Base-by-base conservation (phyloP, 2,797 vertebrate genomes). In the Erpetoichthys calabaricus region DNA sequence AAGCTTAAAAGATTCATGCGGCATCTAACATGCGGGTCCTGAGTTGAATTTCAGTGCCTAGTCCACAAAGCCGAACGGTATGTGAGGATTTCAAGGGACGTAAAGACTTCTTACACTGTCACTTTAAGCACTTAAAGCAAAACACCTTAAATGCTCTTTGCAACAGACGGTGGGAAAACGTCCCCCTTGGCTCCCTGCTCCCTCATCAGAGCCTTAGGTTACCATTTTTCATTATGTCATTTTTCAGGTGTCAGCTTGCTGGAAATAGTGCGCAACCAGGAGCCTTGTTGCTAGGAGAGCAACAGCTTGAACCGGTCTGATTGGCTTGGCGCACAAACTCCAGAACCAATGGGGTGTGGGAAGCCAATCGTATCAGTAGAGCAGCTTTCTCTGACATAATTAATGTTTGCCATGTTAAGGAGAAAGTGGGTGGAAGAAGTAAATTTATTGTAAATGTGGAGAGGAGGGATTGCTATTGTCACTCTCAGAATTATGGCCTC, bases 231-330 rank as follows among this genome's bases (percentile, higher is more conserved):
- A 80, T 88, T 85, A 88, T 84, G 82, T 85, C 78, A 88, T 90
- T 85, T 89, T 84, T 87, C 72, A 85, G 88, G 85, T 90, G 87
- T 89, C 83, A 75, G 76, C 84, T 89, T 84, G 80, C 81, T 66
- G 75, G 79, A 81, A 80, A 78, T 66, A 68, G 72, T 63, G 71
- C 77, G 78, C 74, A 69, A 74, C 64, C 76, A 71, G 66, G 71
- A 73, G 70, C 86, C 82, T 86, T 95, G 92, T 97, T 97, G 91
- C 92, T 95, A 93, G 89, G 92, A 89, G 86, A 78, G 84, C 79
- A 83, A 81, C 76, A 78, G 86, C 70, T 78, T 80, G 74, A 65
- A 57, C 56, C 64, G 65, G 60, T 74, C 75, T 65, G 67, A 92
- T 91, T 94, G 91, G 92, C 71, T 74, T 49, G 58, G 3, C 51